Conservation (phyloP, 1,140 invertebrate species). For the Papilio xuthus region DNA sequence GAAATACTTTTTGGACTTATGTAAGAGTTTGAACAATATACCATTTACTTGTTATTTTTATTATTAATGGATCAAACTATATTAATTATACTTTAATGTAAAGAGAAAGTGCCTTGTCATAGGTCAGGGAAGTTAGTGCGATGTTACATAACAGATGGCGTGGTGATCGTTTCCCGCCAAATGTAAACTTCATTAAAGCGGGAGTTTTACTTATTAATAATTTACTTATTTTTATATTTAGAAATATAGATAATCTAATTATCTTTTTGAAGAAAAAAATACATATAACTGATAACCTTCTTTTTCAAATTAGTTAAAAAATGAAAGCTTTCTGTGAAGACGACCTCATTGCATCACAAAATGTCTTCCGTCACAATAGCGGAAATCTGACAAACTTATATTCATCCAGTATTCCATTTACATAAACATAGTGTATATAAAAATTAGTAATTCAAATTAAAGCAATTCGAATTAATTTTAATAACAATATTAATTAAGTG, state of each 20-base stretch:
- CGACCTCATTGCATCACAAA: conserved; percentile 3
- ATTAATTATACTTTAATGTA: background rate
- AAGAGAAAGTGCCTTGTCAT: conserved; percentile 16
- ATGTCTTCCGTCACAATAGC: background rate
- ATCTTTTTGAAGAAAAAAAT: background rate
- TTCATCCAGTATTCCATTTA: background rate
- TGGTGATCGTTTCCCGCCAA: background rate
- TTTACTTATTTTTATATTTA: background rate
- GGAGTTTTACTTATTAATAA: background rate
- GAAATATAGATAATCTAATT: background rate
- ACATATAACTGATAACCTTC: too few species aligned
- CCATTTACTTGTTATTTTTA: background rate
- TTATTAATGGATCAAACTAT: background rate
- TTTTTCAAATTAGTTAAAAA: too few species aligned
- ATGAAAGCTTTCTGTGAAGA: background rate
- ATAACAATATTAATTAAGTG: conserved; percentile 9
- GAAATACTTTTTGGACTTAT: background rate
- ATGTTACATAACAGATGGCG: conserved; percentile 6
- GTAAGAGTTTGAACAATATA: background rate
- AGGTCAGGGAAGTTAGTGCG: conserved; percentile 23
- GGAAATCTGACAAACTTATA: conserved; percentile 5
- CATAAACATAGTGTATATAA: conserved; percentile 1
- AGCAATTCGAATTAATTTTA: conserved; percentile 16
- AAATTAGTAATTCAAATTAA: conserved; percentile 25
- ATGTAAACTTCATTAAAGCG: background rate